Evolutionary conservation across 2,888 invertebrate genomes (phyloP).

Genomic region (Anodontia alba): DNA sequence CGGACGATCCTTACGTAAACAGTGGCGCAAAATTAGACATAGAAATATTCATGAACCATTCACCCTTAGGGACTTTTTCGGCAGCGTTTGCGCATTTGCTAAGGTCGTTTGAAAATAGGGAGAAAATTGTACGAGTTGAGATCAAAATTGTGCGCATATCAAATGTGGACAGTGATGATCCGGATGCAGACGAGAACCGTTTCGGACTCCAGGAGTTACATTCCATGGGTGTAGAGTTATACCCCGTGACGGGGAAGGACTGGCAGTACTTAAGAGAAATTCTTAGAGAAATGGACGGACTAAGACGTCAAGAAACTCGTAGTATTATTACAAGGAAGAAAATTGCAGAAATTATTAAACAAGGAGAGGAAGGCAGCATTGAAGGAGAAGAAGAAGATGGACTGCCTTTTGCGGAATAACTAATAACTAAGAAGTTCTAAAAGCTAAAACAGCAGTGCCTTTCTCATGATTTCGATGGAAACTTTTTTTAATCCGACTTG

Average conservation of each 20-base stretch:
- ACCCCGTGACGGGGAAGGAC: conserved; percentile 40
- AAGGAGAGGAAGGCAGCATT: neutral
- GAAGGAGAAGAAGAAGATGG: neutral
- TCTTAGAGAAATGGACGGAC: conserved; percentile 33
- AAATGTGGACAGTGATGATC: conserved; percentile 24
- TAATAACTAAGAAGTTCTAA: no score
- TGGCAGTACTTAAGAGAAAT: conserved; percentile 45
- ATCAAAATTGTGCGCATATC: conserved; percentile 38
- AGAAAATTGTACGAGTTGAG: conserved; percentile 21
- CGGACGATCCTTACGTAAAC: conserved; percentile 36
- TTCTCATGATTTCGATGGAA: no score
- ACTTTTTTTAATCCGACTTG: no score
- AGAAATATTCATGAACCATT: conserved; percentile 39
- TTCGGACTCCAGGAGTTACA: conserved; percentile 34
- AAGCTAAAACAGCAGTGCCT: no score
- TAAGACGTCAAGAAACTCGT: conserved; percentile 25
- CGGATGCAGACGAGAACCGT: conserved; percentile 30
- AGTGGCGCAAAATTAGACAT: conserved; percentile 31
- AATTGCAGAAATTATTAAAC: neutral
- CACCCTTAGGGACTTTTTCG: conserved; percentile 40
- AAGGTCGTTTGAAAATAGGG: conserved; percentile 33
- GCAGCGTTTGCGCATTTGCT: conserved; percentile 36
- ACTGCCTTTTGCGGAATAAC: no score
- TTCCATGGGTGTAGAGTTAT: conserved; percentile 25
- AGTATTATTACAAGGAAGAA: conserved; percentile 7